A percentile compares a stretch with the other conserved stretches of the same genome.
phyloP scores from a whole-genome alignment of 2,888 invertebrate genomes.

The Hyalella azteca region DNA sequence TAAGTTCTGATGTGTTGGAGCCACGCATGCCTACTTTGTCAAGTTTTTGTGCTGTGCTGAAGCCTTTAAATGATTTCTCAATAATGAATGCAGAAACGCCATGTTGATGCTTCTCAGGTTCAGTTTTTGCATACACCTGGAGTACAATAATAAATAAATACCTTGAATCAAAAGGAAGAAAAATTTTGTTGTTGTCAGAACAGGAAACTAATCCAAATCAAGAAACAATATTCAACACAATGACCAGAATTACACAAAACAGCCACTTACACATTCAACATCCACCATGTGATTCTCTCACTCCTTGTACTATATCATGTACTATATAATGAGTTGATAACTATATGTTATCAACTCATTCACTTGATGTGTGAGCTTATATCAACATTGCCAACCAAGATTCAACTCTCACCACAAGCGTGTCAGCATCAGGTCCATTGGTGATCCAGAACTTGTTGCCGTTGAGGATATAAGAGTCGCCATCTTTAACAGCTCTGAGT shows the following conservation, averaged over 20 bases:
- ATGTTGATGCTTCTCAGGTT: conserved; percentile 77
- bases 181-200: background rate
- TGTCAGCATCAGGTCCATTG: conserved; percentile 95
- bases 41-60: conserved; percentile 84
- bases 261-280: too few relatives aligned
- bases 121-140: conserved; percentile 90
- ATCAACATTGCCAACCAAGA: too few relatives aligned
- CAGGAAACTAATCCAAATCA: background rate
- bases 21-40: conserved; percentile 99
- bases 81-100: conserved; percentile 93
- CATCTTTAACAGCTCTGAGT: conserved; percentile 83
- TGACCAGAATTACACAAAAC: background rate
- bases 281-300: too few relatives aligned
- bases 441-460: conserved; percentile 99
- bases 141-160: background rate
- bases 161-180: background rate
- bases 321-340: too few relatives aligned
- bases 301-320: too few relatives aligned
- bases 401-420: conserved; percentile 73
- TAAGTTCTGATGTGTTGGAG: conserved; percentile 91
- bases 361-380: too few relatives aligned
- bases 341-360: too few relatives aligned
- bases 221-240: background rate
- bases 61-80: conserved; percentile 87
- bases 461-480: conserved; percentile 89